These are phyloP conservation scores for Myocastor coypus DNA, from an alignment of 2,113 vertebrate genomes.

Conservation along the genomic window DNA sequence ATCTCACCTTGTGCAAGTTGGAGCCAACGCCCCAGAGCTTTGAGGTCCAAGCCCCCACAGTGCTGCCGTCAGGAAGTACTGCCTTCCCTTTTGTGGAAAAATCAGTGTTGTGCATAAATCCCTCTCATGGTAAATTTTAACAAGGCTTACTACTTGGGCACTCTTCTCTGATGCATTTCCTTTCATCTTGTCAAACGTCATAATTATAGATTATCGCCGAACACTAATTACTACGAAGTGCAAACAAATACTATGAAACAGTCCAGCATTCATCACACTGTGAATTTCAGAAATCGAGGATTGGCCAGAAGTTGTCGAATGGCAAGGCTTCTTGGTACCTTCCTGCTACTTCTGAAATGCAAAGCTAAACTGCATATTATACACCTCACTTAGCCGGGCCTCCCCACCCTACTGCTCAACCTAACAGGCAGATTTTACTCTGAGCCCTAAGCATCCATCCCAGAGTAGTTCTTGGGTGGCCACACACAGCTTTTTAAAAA, in stretches of 20 bases:
- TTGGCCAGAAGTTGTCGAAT: neutral
- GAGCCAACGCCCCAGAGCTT: neutral
- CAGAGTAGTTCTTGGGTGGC: neutral
- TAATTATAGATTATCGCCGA: neutral
- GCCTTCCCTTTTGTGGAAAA: neutral
- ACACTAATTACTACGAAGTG: neutral
- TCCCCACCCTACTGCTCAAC: neutral
- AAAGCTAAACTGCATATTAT: neutral
- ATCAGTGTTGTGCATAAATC: neutral
- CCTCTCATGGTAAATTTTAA: neutral
- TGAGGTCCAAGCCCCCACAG: neutral
- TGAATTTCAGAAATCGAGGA: neutral
- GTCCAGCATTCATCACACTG: neutral
- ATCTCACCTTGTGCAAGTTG: neutral
- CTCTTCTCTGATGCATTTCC: neutral
- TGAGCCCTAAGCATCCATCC: neutral
- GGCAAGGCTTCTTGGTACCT: neutral
- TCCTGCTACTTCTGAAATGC: neutral
- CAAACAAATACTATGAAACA: conserved; percentile 21
- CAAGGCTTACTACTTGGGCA: neutral
- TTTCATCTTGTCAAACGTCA: conserved; percentile 11
- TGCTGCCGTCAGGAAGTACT: neutral
- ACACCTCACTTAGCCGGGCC: neutral
- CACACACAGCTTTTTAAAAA: neutral
- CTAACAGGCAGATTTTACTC: neutral